Conservation (phyloP, 2,113 vertebrate species). For the Neomonachus schauinslandi region DNA sequence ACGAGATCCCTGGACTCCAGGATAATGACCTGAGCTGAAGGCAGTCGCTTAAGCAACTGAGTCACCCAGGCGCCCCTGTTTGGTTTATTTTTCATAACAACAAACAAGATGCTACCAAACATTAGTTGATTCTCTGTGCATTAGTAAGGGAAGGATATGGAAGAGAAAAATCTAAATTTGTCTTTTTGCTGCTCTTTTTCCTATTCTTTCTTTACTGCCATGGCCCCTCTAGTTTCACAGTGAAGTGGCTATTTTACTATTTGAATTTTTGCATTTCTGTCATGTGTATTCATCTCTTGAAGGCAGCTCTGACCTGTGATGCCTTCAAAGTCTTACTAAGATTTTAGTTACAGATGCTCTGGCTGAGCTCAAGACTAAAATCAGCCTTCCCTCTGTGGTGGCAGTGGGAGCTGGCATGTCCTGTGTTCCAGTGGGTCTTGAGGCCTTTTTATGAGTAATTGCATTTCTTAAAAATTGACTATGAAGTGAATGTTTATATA, state of each 20-base stretch:
- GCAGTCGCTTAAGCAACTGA: too few relatives aligned
- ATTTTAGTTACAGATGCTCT: neutral
- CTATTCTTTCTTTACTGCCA: neutral
- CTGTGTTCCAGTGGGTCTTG: neutral
- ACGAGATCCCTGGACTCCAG: too few relatives aligned
- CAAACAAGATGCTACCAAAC: neutral
- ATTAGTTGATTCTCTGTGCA: neutral
- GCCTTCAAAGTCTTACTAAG: neutral
- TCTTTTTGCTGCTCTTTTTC: neutral
- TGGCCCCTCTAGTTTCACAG: neutral
- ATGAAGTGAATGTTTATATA: neutral
- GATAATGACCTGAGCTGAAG: too few relatives aligned
- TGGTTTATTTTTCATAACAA: slow-evolving; percentile 3
- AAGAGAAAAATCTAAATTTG: neutral
- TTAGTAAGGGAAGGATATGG: neutral
- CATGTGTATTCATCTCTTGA: neutral
- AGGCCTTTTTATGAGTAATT: slow-evolving; percentile 22
- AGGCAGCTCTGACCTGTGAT: neutral
- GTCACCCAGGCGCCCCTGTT: neutral
- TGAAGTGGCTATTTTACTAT: neutral
- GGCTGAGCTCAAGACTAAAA: neutral
- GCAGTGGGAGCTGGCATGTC: neutral
- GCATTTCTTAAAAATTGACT: slow-evolving; percentile 55
- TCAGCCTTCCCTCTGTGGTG: neutral
- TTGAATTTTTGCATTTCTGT: slow-evolving; percentile 6